phyloP scores from a whole-genome alignment of 1,140 invertebrate species.

The Plodia interpunctella region DNA sequence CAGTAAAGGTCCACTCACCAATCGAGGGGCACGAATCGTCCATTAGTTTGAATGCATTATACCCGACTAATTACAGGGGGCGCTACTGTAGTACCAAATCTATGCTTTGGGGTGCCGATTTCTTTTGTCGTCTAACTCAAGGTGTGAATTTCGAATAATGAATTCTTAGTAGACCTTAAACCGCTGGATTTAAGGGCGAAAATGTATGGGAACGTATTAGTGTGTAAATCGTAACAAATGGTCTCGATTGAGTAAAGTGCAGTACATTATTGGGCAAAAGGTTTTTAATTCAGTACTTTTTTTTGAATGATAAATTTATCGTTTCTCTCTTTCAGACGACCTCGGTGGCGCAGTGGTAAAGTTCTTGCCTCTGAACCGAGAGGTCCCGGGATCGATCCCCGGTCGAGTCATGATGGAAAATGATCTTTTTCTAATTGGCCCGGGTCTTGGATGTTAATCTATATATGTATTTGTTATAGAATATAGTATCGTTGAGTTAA shows the following conservation, averaged over 20 bases:
- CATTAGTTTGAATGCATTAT: slow-evolving; percentile 5
- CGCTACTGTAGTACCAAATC: slow-evolving; percentile 2
- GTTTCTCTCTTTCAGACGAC: neutral
- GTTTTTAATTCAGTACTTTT: neutral
- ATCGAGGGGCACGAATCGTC: neutral
- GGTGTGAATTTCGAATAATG: slow-evolving; percentile 1
- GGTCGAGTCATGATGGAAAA: no score
- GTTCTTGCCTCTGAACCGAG: no score
- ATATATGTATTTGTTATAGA: no score
- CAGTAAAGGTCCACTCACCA: slow-evolving; percentile 5
- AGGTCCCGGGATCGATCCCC: no score
- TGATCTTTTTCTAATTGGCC: no score
- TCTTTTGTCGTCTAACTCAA: neutral
- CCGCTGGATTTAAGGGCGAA: neutral
- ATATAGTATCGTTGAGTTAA: no score
- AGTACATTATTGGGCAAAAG: neutral
- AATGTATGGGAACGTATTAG: neutral
- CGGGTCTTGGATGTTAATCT: no score
- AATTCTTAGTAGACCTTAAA: neutral
- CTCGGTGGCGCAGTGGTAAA: no score
- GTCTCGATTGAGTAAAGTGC: neutral
- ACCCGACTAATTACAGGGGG: slow-evolving; percentile 3
- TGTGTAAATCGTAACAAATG: neutral
- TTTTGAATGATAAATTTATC: neutral
- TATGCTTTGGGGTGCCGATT: neutral